Evolutionary conservation across 2,888 invertebrate genomes (phyloP), one percentile per base, ranked within the genome.

Genomic region (Ormyrus rosae): DNA sequence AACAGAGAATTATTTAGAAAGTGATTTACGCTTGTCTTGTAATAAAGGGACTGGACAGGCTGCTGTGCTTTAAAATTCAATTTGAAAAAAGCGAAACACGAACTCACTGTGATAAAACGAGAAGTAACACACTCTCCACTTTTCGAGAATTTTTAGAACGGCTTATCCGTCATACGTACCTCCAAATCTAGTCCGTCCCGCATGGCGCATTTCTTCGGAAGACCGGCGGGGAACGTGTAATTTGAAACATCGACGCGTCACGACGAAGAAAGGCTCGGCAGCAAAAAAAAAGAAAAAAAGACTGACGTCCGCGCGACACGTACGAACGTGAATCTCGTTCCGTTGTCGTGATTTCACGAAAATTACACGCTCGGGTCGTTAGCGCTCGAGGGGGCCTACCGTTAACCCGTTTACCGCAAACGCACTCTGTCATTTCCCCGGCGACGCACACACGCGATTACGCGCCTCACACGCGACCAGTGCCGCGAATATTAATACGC

Each of bases 281-380:
- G 19, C 46, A 51, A 45, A 2, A 5, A 61, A 51, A 60, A 79
- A 48, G 50, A 53, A 5, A 50, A 46, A 68, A 9, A 13, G 5
- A 48, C 50, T n/a, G 45, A 55, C 45, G 55, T 55, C 6, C 45
- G 51, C 11, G 7, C 51, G 64, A 19, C 19, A 19, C 19, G 19
- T 60, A n/a, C 11, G 48, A 5, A 55, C 72, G 78, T 67, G 72
- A 67, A 58, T 67, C 50, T 72, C 68, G 60, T n/a, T 60, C 19
- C 19, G 19, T 19, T 46, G 50, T 71, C 55, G 80, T 76, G 80
- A 74, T 76, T 80, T 81, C 73, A 72, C 77, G 73, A 78, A 81
- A 81, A 81, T 81, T 77, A 81, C 70, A 78, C 63, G 69, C 69
- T 81, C 69, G 81, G 77, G 10, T 78, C 81, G 73, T 81, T 81